phyloP scores from a whole-genome alignment of 2,113 vertebrate genomes.

The Xenus cinereus region DNA sequence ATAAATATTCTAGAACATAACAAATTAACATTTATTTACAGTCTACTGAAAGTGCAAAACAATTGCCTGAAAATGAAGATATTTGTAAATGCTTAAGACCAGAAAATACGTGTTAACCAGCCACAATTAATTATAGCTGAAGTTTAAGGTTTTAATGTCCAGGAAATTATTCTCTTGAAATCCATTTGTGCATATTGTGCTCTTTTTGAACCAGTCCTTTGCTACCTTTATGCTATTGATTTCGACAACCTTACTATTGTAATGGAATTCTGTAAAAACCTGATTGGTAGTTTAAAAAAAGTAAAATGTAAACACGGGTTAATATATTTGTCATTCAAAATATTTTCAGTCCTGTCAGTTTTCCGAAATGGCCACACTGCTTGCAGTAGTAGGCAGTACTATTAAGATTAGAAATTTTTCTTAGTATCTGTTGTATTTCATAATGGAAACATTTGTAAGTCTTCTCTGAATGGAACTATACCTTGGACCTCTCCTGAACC shows the following conservation, averaged over 20 bases:
- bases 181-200: slow-evolving; percentile 78
- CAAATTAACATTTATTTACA: slow-evolving; percentile 80
- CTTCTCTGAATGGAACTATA: slow-evolving; percentile 25
- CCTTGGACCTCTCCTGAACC: background rate
- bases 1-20: slow-evolving; percentile 78
- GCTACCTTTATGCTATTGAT: slow-evolving; percentile 56
- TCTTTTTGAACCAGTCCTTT: slow-evolving; percentile 70
- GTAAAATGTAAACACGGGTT: slow-evolving; percentile 72
- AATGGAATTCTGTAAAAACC: slow-evolving; percentile 60
- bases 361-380: slow-evolving; percentile 33
- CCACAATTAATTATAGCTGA: slow-evolving; percentile 62
- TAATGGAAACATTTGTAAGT: slow-evolving; percentile 15
- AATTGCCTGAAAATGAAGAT: slow-evolving; percentile 69
- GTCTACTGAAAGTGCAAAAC: slow-evolving; percentile 79
- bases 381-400: slow-evolving; percentile 18
- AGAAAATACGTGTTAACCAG: slow-evolving; percentile 66
- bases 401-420: slow-evolving; percentile 10
- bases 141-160: slow-evolving; percentile 69
- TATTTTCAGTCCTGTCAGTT: slow-evolving; percentile 42
- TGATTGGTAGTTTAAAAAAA: slow-evolving; percentile 59
- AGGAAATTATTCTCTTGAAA: slow-evolving; percentile 73
- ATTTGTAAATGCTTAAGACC: slow-evolving; percentile 66
- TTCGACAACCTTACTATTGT: slow-evolving; percentile 32
- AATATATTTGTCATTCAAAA: slow-evolving; percentile 53
- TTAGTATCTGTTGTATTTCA: slow-evolving; percentile 14